A percentile compares a stretch with the other conserved stretches of the same genome.
Conservation (phyloP, 2,113 vertebrate genomes). For the Anser brachyrhynchus region DNA sequence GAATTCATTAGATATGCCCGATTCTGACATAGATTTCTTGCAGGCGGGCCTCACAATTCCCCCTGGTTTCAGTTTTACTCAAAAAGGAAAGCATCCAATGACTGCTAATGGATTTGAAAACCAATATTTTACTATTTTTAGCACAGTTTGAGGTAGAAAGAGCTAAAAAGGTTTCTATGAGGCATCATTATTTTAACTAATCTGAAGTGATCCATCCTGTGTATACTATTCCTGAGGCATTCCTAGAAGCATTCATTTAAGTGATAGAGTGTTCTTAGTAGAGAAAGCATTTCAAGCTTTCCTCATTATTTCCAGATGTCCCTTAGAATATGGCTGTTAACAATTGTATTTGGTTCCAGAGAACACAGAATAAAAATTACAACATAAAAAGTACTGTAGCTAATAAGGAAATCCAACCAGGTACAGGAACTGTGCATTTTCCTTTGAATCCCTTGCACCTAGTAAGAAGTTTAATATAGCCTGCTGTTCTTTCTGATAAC, state of each 20-base stretch:
- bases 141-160: not conserved
- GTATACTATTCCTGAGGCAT: not conserved
- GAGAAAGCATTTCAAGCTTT: conserved; percentile 5
- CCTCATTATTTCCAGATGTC: conserved; percentile 34
- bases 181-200: conserved; percentile 38
- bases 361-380: not conserved
- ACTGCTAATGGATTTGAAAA: not conserved
- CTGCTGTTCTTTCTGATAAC: conserved; percentile 14
- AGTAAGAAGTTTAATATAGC: not conserved
- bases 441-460: not conserved
- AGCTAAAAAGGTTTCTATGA: not conserved
- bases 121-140: not conserved
- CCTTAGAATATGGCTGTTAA: not conserved
- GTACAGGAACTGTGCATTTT: not conserved
- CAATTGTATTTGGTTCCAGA: not conserved
- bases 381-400: not conserved
- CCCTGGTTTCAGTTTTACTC: not conserved
- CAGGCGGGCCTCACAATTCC: not conserved
- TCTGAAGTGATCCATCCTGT: conserved; percentile 1
- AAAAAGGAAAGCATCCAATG: not conserved
- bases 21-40: not conserved
- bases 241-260: conserved; percentile 40
- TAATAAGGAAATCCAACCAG: not conserved
- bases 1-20: not conserved
- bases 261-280: not conserved